phyloP scores from a whole-genome alignment of 2,113 vertebrate species.

The Percina caprodes region DNA sequence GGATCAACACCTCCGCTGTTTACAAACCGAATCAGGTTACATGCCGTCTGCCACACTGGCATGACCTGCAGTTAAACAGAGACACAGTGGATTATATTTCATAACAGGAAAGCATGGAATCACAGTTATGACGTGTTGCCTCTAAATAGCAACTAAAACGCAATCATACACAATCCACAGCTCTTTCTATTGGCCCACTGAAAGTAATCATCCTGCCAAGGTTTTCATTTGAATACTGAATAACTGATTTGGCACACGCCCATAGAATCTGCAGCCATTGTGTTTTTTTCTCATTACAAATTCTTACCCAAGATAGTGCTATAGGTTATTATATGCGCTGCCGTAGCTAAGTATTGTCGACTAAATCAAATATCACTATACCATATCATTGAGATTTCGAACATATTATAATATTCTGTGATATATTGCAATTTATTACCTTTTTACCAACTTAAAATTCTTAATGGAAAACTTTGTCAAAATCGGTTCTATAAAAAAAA shows the following conservation, averaged over 20 bases:
- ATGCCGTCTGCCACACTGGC: conserved; percentile 18
- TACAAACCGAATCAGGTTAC: conserved; percentile 21
- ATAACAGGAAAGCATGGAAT: conserved; percentile 48
- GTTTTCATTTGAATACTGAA: conserved; percentile 65
- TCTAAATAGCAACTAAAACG: conserved; percentile 56
- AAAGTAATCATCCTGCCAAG: conserved; percentile 53
- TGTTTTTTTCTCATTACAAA: conserved; percentile 35
- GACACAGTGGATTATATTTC: conserved; percentile 45
- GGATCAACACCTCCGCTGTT: conserved; percentile 44
- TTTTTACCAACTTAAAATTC: no score
- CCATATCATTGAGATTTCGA: no score
- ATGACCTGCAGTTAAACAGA: conserved; percentile 47
- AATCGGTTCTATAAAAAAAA: no score
- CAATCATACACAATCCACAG: conserved; percentile 33
- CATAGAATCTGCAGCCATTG: conserved; percentile 47
- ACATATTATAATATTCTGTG: no score
- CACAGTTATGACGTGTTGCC: conserved; percentile 30
- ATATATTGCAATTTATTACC: no score
- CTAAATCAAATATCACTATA: conserved; percentile 2
- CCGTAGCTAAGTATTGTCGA: neutral
- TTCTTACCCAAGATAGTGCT: conserved; percentile 17
- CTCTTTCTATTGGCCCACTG: conserved; percentile 38
- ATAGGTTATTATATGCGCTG: conserved; percentile 11
- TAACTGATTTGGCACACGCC: conserved; percentile 59
- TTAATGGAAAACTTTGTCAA: no score